These are phyloP conservation scores for Chaunax sp. DNA, from an alignment of 2,797 vertebrate species.

Conservation along the genomic window DNA sequence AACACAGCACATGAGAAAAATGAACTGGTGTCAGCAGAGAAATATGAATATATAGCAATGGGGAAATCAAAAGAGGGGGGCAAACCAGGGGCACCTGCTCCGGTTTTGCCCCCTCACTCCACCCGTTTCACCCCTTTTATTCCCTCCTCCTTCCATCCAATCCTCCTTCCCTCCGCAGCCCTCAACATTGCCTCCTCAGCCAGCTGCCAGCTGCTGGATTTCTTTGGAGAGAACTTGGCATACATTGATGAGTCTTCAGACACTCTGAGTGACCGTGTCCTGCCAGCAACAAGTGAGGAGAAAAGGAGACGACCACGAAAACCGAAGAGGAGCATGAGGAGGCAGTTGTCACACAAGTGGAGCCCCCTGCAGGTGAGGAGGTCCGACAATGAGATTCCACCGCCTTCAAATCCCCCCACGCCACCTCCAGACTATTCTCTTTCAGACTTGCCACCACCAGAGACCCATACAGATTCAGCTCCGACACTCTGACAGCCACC, in stretches of 20 bases:
- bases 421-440: constrained; percentile 74
- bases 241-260: constrained; percentile 95
- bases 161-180: constrained; percentile 47
- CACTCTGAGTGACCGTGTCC: constrained; percentile 84
- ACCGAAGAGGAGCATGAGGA: constrained; percentile 79
- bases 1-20: constrained; percentile 24
- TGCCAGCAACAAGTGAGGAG: constrained; percentile 51
- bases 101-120: neutral
- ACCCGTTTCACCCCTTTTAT: constrained; percentile 1
- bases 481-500: constrained; percentile 53
- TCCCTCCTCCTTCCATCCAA: constrained; percentile 12
- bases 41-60: constrained; percentile 1
- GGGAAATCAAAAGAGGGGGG: neutral
- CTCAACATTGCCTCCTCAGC: constrained; percentile 34
- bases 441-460: constrained; percentile 45
- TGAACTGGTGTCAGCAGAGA: constrained; percentile 29
- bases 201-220: constrained; percentile 84
- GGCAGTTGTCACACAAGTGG: constrained; percentile 56
- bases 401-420: constrained; percentile 80
- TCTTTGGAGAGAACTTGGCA: constrained; percentile 90
- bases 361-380: constrained; percentile 62
- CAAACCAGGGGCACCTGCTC: neutral
- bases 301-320: constrained; percentile 70
- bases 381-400: constrained; percentile 70
- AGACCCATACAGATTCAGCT: constrained; percentile 34